Conservation (phyloP, 2,113 vertebrate species). For the Coracopsis vasa region DNA sequence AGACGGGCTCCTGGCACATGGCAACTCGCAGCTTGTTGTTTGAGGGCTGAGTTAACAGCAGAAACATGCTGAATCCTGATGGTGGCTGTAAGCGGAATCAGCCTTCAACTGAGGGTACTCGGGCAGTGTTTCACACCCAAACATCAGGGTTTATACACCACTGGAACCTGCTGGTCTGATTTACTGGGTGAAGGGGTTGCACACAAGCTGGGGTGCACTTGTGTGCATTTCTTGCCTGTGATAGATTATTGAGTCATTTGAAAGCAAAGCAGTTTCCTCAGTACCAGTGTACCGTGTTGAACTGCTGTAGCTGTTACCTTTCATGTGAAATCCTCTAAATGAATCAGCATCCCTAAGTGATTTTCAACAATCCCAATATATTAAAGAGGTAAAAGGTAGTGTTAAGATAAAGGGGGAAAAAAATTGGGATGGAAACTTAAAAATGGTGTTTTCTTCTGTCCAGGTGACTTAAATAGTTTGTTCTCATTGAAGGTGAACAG, state of each 20-base stretch:
- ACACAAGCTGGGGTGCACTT: neutral
- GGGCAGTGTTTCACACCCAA: neutral
- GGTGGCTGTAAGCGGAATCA: neutral
- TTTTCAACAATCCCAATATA: neutral
- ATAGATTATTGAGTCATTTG: neutral
- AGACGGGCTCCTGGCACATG: neutral
- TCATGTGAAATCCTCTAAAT: neutral
- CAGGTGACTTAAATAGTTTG: neutral
- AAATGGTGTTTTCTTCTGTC: neutral
- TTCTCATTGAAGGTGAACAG: neutral
- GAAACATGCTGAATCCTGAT: slow-evolving; percentile 19
- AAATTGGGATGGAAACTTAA: neutral
- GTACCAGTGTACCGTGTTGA: accelerated
- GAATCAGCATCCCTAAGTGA: neutral
- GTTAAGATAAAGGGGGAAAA: neutral
- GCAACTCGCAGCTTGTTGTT: neutral
- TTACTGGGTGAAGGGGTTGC: neutral
- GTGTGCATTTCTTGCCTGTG: neutral
- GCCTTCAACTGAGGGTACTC: neutral
- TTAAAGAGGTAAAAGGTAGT: neutral
- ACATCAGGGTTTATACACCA: neutral
- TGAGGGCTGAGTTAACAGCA: slow-evolving; percentile 29
- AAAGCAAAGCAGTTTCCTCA: neutral
- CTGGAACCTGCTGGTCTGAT: neutral
- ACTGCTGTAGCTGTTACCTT: neutral